A percentile compares a stretch with the other conserved stretches of the same genome.
Evolutionary conservation across 2,888 invertebrate species (phyloP).

Genomic region (Atherix ibis): DNA sequence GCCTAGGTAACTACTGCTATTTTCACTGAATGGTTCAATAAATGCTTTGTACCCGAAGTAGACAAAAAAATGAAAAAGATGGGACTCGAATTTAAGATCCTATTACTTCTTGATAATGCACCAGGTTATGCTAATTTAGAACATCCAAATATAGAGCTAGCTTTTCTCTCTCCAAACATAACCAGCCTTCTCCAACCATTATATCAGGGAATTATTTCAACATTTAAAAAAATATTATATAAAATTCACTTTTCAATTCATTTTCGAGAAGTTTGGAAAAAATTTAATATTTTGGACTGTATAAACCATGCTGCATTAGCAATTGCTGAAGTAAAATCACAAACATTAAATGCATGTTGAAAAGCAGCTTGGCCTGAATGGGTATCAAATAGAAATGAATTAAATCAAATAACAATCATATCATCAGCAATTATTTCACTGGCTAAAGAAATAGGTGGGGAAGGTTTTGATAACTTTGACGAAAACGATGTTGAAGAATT

Average conservation of each 20-base stretch:
- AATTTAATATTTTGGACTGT: slow-evolving; percentile 10
- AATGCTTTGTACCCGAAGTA: slow-evolving; percentile 11
- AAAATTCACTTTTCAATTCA: too few relatives aligned
- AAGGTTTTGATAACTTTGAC: slow-evolving; percentile 15
- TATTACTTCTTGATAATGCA: slow-evolving; percentile 11
- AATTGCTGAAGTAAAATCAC: slow-evolving; percentile 13
- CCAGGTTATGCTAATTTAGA: slow-evolving; percentile 10
- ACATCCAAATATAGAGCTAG: slow-evolving; percentile 13
- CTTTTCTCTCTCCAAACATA: slow-evolving; percentile 17
- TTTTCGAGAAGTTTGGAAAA: slow-evolving; percentile 11
- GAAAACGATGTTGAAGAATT: background rate
- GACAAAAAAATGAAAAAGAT: slow-evolving; percentile 11
- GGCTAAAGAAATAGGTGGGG: slow-evolving; percentile 16
- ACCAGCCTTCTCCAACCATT: slow-evolving; percentile 9
- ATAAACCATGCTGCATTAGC: slow-evolving; percentile 8
- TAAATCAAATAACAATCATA: background rate
- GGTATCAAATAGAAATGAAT: slow-evolving; percentile 10
- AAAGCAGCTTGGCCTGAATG: slow-evolving; percentile 16
- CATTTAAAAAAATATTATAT: slow-evolving; percentile 16
- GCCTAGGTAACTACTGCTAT: slow-evolving; percentile 14
- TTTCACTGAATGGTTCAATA: slow-evolving; percentile 14
- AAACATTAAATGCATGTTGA: slow-evolving; percentile 17
- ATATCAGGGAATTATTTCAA: slow-evolving; percentile 18
- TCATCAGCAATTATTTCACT: slow-evolving; percentile 8
- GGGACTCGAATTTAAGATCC: slow-evolving; percentile 11